phyloP scores from a whole-genome alignment of 2,797 vertebrate genomes.

The Poecilia picta region DNA sequence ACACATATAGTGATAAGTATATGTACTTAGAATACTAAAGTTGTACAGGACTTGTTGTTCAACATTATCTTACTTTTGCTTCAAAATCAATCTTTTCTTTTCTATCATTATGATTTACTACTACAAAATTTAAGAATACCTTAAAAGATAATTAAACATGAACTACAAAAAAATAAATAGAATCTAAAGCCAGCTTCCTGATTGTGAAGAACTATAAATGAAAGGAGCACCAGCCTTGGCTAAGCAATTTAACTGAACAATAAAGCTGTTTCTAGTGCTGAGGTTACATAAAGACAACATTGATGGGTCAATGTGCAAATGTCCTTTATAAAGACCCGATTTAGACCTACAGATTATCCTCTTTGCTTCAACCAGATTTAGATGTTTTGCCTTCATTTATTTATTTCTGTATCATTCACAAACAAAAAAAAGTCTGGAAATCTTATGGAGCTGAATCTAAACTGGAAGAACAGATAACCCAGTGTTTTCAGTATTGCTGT shows the following conservation, averaged over 20 bases:
- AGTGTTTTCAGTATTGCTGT: neutral
- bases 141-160: neutral
- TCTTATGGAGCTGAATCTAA: neutral
- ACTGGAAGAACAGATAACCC: neutral
- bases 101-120: neutral
- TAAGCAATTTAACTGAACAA: neutral
- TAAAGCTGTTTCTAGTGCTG: neutral
- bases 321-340: neutral
- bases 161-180: neutral
- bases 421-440: neutral
- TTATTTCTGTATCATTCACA: neutral
- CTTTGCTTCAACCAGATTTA: neutral
- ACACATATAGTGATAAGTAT: neutral
- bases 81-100: neutral
- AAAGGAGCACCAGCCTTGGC: neutral
- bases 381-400: neutral
- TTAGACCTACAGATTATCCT: neutral
- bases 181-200: neutral
- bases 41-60: neutral
- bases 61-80: neutral
- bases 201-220: neutral
- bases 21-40: neutral
- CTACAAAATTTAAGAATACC: neutral
- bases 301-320: neutral
- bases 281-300: neutral